Evolutionary conservation across 2,888 invertebrate species (phyloP), one percentile per base, ranked within the genome.

Genomic region (Stictocephala bisonia): DNA sequence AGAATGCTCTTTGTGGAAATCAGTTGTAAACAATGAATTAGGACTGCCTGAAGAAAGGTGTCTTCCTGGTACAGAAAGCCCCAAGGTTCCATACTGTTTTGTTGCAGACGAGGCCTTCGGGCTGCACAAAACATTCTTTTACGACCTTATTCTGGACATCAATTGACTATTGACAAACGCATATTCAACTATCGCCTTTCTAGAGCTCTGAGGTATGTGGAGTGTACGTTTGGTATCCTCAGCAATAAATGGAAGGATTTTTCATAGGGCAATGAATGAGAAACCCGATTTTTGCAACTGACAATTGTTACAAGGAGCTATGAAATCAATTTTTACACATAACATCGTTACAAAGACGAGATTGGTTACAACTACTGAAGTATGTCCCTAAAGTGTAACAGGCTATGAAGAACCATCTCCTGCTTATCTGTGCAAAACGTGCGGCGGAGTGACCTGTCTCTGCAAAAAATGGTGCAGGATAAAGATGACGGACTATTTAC

Each of bases 211-310:
- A 68, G 80, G 27, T 79, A 76, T 48, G 76, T 81, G 11, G 79
- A 81, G 71, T 80, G 80, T 71, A 75, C 78, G 64, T 81, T 81
- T 74, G 80, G 80, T 7, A 81, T 81, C 74, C 74, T 80, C 1
- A 75, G 74, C 31, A 79, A 81, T 76, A 81, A 81, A 74, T 81
- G 80, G 79, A 70, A n/a, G 80, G 35, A 79, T 81, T 35, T 79
- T 80, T 35, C 80, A 81, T 68, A 50, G 79, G 18, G 69, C 76
- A 7, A 44, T 75, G n/a, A 74, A 76, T 50, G 64, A 72, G 18
- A 15, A 73, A 27, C 73, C 75, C 24, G 77, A 79, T 66, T 78
- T n/a, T 78, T 75, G 77, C 79, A 44, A 73, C 75, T 9, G 67
- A 71, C 53, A 78, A 78, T 53, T n/a, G n/a, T n/a, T n/a, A n/a